These are phyloP conservation scores for Linnaemya vulpina DNA, from an alignment of 2,888 invertebrate species.

Conservation along the genomic window DNA sequence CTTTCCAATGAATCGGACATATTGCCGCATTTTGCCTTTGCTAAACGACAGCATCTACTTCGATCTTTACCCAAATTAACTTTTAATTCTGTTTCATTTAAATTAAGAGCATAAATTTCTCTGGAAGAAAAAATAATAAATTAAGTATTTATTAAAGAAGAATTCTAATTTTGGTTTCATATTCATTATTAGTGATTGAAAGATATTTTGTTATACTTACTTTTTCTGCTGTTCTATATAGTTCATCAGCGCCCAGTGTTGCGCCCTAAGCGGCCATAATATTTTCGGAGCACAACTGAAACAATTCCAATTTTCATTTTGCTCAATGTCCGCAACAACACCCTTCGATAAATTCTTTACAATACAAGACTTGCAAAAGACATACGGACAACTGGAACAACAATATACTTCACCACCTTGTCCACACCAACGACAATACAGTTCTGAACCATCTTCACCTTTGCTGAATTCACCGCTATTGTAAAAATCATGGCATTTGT, in stretches of 20 bases:
- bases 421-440: slow-evolving; percentile 93
- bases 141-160: not conserved
- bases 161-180: not conserved
- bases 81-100: slow-evolving; percentile 77
- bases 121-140: slow-evolving; percentile 72
- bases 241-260: slow-evolving; percentile 88
- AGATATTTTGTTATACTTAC: slow-evolving; percentile 73
- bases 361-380: slow-evolving; percentile 91
- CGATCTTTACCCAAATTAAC: slow-evolving; percentile 77
- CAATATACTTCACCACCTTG: slow-evolving; percentile 91
- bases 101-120: slow-evolving; percentile 75
- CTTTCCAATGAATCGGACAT: slow-evolving; percentile 80
- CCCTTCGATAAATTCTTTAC: slow-evolving; percentile 87
- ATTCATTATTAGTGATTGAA: not conserved
- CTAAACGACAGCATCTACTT: slow-evolving; percentile 80
- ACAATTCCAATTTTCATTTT: slow-evolving; percentile 91
- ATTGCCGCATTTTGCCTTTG: slow-evolving; percentile 77
- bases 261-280: slow-evolving; percentile 87
- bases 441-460: slow-evolving; percentile 92
- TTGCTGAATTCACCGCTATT: slow-evolving; percentile 92
- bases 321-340: slow-evolving; percentile 88
- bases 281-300: slow-evolving; percentile 89
- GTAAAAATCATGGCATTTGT: slow-evolving; percentile 89
- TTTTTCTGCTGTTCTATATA: slow-evolving; percentile 86
- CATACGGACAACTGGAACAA: slow-evolving; percentile 89